phyloP scores from a whole-genome alignment of 2,888 invertebrate genomes.

The Caenorhabditis becei region DNA sequence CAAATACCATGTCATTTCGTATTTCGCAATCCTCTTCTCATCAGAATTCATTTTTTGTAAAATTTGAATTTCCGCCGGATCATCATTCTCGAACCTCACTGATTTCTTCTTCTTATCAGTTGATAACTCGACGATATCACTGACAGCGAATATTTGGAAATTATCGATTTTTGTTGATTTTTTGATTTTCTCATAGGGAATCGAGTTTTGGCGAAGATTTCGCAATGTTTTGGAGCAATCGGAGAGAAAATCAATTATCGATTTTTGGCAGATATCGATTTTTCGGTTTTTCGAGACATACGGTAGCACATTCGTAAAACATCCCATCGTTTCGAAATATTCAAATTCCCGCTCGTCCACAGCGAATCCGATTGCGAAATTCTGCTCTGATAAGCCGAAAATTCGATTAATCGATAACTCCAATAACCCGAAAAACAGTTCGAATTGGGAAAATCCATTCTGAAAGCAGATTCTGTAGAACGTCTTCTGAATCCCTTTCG shows the following conservation, averaged over 20 bases:
- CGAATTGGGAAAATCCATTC: conserved; percentile 32
- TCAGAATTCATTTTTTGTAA: neutral
- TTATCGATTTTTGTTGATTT: conserved; percentile 9
- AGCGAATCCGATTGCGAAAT: conserved; percentile 34
- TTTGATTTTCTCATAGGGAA: conserved; percentile 32
- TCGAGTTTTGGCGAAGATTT: no score
- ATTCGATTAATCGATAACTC: conserved; percentile 3
- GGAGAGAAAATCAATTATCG: conserved; percentile 2
- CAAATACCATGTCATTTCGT: conserved; percentile 50
- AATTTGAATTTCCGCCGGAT: neutral
- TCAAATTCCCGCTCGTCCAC: conserved; percentile 36
- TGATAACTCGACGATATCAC: conserved; percentile 27
- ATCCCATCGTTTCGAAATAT: conserved; percentile 52
- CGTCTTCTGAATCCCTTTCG: conserved; percentile 6
- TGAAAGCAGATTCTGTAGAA: conserved; percentile 14
- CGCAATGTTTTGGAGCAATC: conserved; percentile 13
- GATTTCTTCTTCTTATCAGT: neutral
- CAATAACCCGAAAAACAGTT: conserved; percentile 22
- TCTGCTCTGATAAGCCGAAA: neutral
- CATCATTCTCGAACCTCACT: conserved; percentile 48
- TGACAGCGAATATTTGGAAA: conserved; percentile 43
- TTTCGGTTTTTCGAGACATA: conserved; percentile 4
- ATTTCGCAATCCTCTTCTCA: conserved; percentile 19
- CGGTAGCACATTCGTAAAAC: conserved; percentile 56
- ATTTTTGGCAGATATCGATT: neutral